Base-by-base conservation (phyloP, 2,797 vertebrate genomes). In the Orientallactaga sibirica region DNA sequence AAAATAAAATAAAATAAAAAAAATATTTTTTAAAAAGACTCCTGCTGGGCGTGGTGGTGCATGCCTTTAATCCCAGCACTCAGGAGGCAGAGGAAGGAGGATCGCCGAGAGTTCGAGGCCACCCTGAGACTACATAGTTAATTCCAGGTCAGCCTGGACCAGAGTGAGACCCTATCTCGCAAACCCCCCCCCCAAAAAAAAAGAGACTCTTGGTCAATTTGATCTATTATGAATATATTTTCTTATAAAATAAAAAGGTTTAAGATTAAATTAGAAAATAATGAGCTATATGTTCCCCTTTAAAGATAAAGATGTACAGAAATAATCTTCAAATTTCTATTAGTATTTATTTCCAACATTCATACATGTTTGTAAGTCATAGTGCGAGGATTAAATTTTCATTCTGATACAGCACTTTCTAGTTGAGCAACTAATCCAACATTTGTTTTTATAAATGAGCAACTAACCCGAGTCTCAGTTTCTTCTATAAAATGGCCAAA, bases 401-500 rank as follows among this genome's bases (percentile, higher is more conserved):
- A 82, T 67, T 91, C 24, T 22, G 16, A 5, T 1, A 15, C 4
- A 6, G 66, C 0, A 24, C 22, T 43, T 77, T 61, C 9, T 79
- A 37, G 48, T 22, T 37, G 61, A 55, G 27, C 22, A 9, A 24
- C 2, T 24, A 83, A 77, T 52, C 43, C 43, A 62, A 82, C 48
- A 48, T 48, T 48, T 48, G 48, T 48, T 48, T 48, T 48, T 48
- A 48, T 48, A 48, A 48, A 25, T 37, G 61, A 55, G 27, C 22
- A 9, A 24, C 2, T 24, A 83, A 77, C 43, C 55, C 43, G 67
- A 78, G 48, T 15, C 64, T 90, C 55, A 5, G 0, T 22, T 81
- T 71, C 52, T 48, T 92, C 86, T 90, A 16, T 79, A 19, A 91
- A 92, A 76, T 52, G 78, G 83, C 71, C 62, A 74, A 19, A 76